phyloP scores from a whole-genome alignment of 2,888 invertebrate species.

The Allolobophora icterica region DNA sequence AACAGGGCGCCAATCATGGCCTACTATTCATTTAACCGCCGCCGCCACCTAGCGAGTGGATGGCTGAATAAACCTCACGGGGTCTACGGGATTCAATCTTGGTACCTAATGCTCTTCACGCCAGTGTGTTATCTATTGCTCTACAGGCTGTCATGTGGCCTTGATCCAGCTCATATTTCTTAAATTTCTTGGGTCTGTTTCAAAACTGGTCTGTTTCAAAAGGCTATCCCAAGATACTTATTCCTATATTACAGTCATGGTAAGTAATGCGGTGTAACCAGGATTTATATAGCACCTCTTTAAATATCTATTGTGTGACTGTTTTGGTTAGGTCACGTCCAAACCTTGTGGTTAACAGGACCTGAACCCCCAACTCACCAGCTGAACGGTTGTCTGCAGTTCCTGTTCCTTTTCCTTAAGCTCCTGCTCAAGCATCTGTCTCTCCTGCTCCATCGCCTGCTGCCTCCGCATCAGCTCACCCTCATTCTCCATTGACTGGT shows the following conservation, averaged over 20 bases:
- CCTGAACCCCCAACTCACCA: constrained; percentile 47
- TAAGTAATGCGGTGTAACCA: not conserved
- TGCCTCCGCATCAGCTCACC: not conserved
- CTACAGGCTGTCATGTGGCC: too few species aligned
- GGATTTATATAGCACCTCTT: not conserved
- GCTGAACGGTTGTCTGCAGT: constrained; percentile 53
- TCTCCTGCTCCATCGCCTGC: not conserved
- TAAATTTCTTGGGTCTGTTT: not conserved
- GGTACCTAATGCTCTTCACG: too few species aligned
- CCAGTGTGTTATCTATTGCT: too few species aligned
- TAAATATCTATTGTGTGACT: not conserved
- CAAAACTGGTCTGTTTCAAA: not conserved
- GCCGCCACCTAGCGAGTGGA: too few species aligned
- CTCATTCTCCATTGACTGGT: not conserved
- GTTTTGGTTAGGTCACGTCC: not conserved
- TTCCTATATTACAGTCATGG: not conserved
- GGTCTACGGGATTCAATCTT: too few species aligned
- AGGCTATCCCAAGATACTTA: not conserved
- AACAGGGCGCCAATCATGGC: too few species aligned
- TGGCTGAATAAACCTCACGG: too few species aligned
- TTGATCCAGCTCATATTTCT: not conserved
- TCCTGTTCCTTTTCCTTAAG: constrained; percentile 56
- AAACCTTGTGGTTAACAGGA: not conserved
- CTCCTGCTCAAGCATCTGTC: constrained; percentile 39
- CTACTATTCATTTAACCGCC: too few species aligned